Conservation (phyloP, 1,140 invertebrate species). For the Bombus polaris region DNA sequence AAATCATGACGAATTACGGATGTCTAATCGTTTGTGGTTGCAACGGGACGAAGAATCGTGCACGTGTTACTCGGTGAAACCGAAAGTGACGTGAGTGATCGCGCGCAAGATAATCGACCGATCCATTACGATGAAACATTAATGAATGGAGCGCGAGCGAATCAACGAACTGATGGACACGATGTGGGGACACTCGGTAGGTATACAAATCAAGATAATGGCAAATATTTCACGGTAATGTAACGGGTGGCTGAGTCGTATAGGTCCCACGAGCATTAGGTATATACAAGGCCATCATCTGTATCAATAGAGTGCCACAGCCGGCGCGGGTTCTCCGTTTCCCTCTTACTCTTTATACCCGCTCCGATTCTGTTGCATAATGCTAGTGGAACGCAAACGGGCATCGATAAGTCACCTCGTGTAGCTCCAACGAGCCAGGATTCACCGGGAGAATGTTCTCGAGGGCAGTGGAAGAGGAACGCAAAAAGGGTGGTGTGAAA, state of each 20-base stretch:
- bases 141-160: conserved; percentile 37
- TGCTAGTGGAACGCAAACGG: conserved; percentile 31
- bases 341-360: not conserved
- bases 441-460: conserved; percentile 31
- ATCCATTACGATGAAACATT: conserved; percentile 69
- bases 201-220: conserved; percentile 77
- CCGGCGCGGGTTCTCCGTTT: conserved; percentile 12
- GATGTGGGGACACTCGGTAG: conserved; percentile 40
- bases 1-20: not conserved
- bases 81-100: conserved; percentile 34
- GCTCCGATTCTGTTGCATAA: conserved; percentile 60
- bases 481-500: not conserved
- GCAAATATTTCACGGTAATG: conserved; percentile 77
- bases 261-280: conserved; percentile 64
- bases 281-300: conserved; percentile 60
- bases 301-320: conserved; percentile 71
- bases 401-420: conserved; percentile 54
- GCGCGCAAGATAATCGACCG: conserved; percentile 38
- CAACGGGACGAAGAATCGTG: not conserved
- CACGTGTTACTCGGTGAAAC: not conserved
- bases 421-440: conserved; percentile 8
- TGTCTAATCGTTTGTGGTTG: not conserved
- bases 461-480: not conserved
- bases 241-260: conserved; percentile 75
- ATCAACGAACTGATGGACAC: conserved; percentile 50